phyloP scores from a whole-genome alignment of 2,113 vertebrate genomes.

The Halichoeres trimaculatus region DNA sequence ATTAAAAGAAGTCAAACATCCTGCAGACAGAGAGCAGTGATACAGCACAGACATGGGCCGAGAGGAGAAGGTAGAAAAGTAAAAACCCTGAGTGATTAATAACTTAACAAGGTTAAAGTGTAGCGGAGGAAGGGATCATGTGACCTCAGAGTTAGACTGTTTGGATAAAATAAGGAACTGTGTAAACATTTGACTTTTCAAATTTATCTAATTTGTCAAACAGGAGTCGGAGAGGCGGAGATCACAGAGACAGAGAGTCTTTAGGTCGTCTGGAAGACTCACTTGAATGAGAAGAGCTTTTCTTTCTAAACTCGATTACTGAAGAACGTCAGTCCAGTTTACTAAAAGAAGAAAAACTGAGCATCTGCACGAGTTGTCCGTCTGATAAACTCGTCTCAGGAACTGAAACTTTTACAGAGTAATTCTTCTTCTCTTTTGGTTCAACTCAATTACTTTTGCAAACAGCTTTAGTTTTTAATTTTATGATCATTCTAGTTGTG shows the following conservation, averaged over 20 bases:
- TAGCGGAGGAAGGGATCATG: conserved; percentile 3
- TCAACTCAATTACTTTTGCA: too few relatives aligned
- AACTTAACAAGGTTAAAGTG: background rate
- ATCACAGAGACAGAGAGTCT: background rate
- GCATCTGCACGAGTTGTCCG: too few relatives aligned
- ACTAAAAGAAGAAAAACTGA: too few relatives aligned
- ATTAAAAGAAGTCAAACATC: conserved; percentile 33
- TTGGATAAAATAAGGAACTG: background rate
- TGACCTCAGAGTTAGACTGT: background rate
- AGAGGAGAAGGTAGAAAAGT: background rate
- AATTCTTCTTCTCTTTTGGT: too few relatives aligned
- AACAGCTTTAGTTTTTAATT: too few relatives aligned
- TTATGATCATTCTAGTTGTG: too few relatives aligned
- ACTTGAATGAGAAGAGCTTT: background rate
- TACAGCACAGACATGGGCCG: conserved; percentile 1
- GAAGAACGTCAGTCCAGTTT: too few relatives aligned
- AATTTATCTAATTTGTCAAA: conserved; percentile 18
- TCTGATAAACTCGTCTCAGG: too few relatives aligned
- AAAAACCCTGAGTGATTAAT: background rate
- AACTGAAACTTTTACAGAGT: too few relatives aligned
- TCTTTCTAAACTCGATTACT: too few relatives aligned
- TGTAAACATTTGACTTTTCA: conserved; percentile 22
- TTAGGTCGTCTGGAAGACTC: background rate
- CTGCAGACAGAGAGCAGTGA: background rate
- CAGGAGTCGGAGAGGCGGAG: background rate